These are phyloP conservation scores for Hoplias malabaricus DNA, from an alignment of 2,113 vertebrate species.

Conservation along the genomic window DNA sequence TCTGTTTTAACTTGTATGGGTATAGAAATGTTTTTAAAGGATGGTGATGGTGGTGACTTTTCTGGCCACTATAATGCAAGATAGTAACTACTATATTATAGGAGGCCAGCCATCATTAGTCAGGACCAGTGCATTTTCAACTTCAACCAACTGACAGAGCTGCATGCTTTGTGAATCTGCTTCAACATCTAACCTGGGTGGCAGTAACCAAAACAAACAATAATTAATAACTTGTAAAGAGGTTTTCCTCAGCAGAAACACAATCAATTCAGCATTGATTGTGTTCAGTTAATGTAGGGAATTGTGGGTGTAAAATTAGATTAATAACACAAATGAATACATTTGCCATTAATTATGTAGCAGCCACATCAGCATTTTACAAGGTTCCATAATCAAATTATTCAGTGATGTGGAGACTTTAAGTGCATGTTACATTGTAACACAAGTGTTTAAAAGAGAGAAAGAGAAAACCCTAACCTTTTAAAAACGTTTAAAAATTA, in stretches of 20 bases:
- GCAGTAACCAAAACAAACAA: conserved; percentile 38
- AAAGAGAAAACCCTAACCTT: not conserved
- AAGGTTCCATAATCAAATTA: conserved; percentile 34
- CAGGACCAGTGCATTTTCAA: not conserved
- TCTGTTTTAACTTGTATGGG: conserved; percentile 6
- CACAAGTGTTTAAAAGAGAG: conserved; percentile 4
- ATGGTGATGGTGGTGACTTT: not conserved
- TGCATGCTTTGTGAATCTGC: not conserved
- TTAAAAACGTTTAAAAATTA: not conserved
- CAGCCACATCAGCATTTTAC: conserved; percentile 39
- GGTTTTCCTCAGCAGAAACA: conserved; percentile 22
- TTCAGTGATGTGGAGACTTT: conserved; percentile 19
- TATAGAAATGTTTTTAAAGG: not conserved
- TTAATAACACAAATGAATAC: conserved; percentile 30
- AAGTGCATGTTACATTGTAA: not conserved
- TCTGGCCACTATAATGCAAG: not conserved
- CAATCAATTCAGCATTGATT: conserved; percentile 43
- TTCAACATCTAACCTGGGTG: conserved; percentile 8
- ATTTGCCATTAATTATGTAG: conserved; percentile 45
- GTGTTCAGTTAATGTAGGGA: conserved; percentile 39
- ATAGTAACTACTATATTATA: conserved; percentile 1
- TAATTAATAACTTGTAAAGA: conserved; percentile 41
- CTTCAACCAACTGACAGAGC: conserved; percentile 19
- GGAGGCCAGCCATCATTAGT: conserved; percentile 22
- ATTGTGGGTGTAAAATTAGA: conserved; percentile 38